These are phyloP conservation scores for Aphrophora alni DNA, from an alignment of 2,888 invertebrate genomes.

Conservation along the genomic window DNA sequence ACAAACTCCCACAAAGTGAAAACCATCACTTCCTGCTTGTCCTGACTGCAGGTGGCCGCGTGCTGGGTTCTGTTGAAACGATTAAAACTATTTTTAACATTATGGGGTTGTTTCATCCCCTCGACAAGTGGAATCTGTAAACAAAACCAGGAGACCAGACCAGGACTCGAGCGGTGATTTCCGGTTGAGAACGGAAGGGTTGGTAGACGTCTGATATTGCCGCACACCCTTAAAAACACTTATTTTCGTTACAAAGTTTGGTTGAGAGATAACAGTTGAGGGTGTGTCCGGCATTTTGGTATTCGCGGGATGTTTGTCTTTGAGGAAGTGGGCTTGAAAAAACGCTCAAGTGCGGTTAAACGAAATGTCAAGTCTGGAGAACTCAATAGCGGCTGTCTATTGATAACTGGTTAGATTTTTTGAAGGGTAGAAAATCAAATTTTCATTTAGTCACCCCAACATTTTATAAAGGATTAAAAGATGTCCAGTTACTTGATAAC, in stretches of 20 bases:
- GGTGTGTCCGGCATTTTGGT: background rate
- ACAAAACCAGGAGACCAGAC: background rate
- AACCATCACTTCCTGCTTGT: background rate
- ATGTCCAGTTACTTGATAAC: too few species aligned
- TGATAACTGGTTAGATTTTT: too few species aligned
- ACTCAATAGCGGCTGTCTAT: too few species aligned
- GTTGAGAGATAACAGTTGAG: background rate
- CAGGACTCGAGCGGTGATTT: background rate
- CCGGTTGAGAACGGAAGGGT: too few species aligned
- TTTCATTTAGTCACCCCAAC: too few species aligned
- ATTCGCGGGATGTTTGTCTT: background rate
- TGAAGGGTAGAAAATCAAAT: too few species aligned
- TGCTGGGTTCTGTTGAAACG: background rate
- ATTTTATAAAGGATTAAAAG: too few species aligned
- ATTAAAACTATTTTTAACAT: conserved; percentile 3
- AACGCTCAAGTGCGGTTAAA: too few species aligned
- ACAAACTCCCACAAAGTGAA: too few species aligned
- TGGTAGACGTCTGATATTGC: background rate
- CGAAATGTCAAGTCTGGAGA: too few species aligned
- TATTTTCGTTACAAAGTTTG: background rate
- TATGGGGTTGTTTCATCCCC: conserved; percentile 6
- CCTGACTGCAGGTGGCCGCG: background rate
- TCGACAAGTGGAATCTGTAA: background rate
- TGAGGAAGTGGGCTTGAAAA: too few species aligned
- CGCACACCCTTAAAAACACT: background rate